Percentiles rank a stretch among this genome's conserved stretches.
Evolutionary conservation across 2,113 vertebrate species (phyloP).

Genomic region (Centrocercus urophasianus): DNA sequence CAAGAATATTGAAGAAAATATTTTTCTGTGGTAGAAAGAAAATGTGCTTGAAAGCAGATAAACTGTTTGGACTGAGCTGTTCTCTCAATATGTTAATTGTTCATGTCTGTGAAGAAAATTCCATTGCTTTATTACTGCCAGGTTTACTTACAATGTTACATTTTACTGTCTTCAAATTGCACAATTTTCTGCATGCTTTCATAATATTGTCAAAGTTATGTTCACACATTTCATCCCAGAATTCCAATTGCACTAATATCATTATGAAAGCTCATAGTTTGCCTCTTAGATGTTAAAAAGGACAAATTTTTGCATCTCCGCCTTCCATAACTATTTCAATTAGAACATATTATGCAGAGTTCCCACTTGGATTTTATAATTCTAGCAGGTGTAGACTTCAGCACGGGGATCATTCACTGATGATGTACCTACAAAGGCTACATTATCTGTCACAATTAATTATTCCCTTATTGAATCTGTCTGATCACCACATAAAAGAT

Average conservation of each 20-base stretch:
- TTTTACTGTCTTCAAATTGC: not conserved
- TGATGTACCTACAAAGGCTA: not conserved
- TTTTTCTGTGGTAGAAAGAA: not conserved
- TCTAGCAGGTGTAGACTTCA: not conserved
- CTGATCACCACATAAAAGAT: not conserved
- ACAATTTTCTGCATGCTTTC: not conserved
- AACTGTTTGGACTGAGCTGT: not conserved
- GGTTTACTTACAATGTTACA: not conserved
- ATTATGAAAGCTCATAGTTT: not conserved
- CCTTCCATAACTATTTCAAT: not conserved
- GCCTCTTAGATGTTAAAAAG: not conserved
- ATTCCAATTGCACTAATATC: not conserved
- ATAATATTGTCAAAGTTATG: not conserved
- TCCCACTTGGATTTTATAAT: not conserved
- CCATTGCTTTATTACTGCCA: not conserved
- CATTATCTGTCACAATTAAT: not conserved
- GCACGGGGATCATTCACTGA: not conserved
- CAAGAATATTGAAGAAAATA: not conserved
- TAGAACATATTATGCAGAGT: not conserved
- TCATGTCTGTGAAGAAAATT: not conserved
- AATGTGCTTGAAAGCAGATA: not conserved
- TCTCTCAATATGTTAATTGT: not conserved
- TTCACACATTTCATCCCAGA: not conserved
- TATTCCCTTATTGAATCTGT: not conserved
- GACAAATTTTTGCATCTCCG: not conserved